Evolutionary conservation across 2,113 vertebrate species (phyloP).

Genomic region (Archocentrus centrarchus): DNA sequence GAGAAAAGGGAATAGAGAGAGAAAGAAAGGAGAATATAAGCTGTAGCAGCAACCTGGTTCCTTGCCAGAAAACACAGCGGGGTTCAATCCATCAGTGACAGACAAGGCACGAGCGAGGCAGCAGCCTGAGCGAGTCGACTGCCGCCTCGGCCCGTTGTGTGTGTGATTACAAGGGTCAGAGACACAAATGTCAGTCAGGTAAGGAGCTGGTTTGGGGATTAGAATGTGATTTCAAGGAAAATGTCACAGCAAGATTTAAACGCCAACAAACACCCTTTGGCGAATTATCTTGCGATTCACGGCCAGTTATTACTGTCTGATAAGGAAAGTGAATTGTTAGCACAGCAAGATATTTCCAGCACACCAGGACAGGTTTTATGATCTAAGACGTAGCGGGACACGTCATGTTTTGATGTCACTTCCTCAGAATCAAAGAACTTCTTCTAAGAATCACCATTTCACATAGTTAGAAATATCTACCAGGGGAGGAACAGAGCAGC

Average conservation of each 20-base stretch:
- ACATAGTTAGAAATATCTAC: neutral
- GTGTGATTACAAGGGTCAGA: constrained; percentile 3
- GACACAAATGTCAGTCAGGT: neutral
- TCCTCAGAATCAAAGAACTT: neutral
- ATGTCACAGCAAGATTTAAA: neutral
- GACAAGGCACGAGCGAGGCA: constrained; percentile 13
- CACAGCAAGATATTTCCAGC: neutral
- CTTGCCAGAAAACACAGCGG: constrained; percentile 27
- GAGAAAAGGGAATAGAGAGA: neutral
- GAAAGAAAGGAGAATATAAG: constrained; percentile 4
- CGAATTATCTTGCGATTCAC: neutral
- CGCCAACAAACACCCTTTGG: neutral
- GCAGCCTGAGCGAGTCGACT: constrained; percentile 2
- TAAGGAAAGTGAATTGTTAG: neutral
- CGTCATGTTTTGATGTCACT: neutral
- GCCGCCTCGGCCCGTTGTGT: constrained; percentile 16
- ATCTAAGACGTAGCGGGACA: neutral
- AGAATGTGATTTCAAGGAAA: neutral
- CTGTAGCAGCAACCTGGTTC: constrained; percentile 11
- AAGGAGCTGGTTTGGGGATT: constrained; percentile 12
- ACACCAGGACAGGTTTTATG: neutral
- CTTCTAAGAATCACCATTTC: neutral
- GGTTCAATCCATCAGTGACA: constrained; percentile 41
- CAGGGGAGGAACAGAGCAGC: neutral
- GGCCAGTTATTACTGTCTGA: neutral